A percentile compares a stretch with the other conserved stretches of the same genome.
phyloP scores from a whole-genome alignment of 2,888 invertebrate species.

The Sminthurides aquaticus region DNA sequence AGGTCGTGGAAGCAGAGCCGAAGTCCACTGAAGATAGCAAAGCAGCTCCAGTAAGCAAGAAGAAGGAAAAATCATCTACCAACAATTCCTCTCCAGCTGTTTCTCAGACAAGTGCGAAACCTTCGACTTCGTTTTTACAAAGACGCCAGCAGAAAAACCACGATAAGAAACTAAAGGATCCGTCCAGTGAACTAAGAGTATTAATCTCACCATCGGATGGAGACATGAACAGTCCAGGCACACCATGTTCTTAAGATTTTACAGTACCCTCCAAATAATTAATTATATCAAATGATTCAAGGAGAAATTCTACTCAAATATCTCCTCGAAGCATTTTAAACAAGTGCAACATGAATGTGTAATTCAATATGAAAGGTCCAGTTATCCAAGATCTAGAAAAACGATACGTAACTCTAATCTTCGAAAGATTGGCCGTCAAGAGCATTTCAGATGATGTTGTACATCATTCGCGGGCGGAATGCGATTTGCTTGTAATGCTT shows the following conservation, averaged over 20 bases:
- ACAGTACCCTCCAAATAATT: no score
- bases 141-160: constrained; percentile 31
- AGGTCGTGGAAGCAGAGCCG: constrained; percentile 22
- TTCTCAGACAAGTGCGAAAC: constrained; percentile 17
- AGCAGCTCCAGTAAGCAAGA: background rate
- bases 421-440: no score
- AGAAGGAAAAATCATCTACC: background rate
- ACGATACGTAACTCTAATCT: no score
- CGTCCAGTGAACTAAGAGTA: constrained; percentile 30
- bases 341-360: no score
- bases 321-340: no score
- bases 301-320: no score
- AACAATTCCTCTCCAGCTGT: constrained; percentile 1
- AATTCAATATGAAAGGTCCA: no score
- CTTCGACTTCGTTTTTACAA: constrained; percentile 38
- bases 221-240: constrained; percentile 18
- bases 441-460: no score
- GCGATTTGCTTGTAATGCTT: no score
- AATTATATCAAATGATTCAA: no score
- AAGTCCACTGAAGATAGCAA: background rate
- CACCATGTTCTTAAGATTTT: constrained; percentile 13
- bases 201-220: constrained; percentile 15
- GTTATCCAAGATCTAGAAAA: no score
- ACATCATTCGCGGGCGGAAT: no score
- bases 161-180: constrained; percentile 27